Percentiles rank a stretch among this genome's conserved stretches.
Conservation (phyloP, 2,888 invertebrate species). For the Pseudococcus longispinus region DNA sequence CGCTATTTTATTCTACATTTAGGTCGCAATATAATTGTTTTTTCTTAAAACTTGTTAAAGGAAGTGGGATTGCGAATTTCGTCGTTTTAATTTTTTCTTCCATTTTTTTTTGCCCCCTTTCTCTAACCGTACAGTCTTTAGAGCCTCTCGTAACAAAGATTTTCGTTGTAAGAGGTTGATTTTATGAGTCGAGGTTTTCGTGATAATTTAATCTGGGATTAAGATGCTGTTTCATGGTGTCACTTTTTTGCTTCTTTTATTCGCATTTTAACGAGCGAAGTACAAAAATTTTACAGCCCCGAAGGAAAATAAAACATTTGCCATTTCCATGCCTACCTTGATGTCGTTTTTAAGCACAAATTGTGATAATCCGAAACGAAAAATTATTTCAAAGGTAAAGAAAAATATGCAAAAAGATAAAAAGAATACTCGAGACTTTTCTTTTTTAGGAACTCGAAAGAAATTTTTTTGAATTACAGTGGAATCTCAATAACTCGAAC, state of each 20-base stretch:
- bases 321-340: neutral
- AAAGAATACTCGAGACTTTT: no score
- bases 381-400: neutral
- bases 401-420: no score
- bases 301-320: neutral
- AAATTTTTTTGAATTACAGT: no score
- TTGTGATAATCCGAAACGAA: neutral
- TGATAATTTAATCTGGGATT: neutral
- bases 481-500: no score
- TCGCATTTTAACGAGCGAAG: neutral
- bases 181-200: neutral
- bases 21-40: slow-evolving; percentile 25
- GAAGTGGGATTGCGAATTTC: neutral
- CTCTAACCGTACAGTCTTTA: no score
- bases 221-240: neutral
- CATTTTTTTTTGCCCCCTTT: neutral
- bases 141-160: neutral
- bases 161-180: slow-evolving; percentile 7
- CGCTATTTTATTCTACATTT: neutral
- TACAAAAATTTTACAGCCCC: neutral
- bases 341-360: neutral
- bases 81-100: neutral
- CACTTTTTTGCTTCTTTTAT: neutral
- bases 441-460: no score
- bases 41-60: slow-evolving; percentile 7